Conservation (phyloP, 1,140 invertebrate species). For the Adoxophyes honmai region DNA sequence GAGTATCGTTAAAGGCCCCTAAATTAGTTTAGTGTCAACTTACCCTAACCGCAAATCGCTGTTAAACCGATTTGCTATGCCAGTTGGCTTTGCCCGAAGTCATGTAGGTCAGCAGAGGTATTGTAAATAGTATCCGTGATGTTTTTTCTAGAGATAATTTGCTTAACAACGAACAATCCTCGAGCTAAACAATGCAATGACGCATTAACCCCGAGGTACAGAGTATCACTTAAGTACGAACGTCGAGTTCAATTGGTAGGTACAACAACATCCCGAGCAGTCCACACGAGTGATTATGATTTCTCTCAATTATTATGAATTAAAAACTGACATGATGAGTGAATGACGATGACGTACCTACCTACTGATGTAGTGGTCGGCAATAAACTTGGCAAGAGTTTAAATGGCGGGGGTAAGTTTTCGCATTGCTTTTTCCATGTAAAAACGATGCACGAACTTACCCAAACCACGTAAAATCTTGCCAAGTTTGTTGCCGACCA, state of each 20-base stretch:
- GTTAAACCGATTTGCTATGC: background rate
- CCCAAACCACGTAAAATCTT: too few species aligned
- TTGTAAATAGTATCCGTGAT: background rate
- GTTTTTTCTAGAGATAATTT: background rate
- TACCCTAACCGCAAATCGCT: conserved; percentile 6
- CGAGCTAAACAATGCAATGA: background rate
- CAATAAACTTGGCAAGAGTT: too few species aligned
- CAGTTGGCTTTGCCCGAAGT: background rate
- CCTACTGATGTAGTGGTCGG: too few species aligned
- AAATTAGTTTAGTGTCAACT: conserved; percentile 37
- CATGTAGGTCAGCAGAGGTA: background rate
- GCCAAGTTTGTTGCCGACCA: too few species aligned
- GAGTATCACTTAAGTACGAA: background rate
- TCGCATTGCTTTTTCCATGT: too few species aligned
- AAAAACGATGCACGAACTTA: too few species aligned
- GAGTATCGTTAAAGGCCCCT: conserved; percentile 43
- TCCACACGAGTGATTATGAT: too few species aligned
- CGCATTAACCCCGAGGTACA: background rate
- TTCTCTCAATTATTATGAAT: too few species aligned
- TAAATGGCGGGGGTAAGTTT: too few species aligned
- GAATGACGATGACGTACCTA: too few species aligned
- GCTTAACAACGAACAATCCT: background rate
- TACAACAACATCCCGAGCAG: background rate
- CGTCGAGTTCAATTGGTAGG: background rate
- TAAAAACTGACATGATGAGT: too few species aligned